These are phyloP conservation scores for Glaucomys volans DNA, from an alignment of 2,113 vertebrate species.

Conservation along the genomic window DNA sequence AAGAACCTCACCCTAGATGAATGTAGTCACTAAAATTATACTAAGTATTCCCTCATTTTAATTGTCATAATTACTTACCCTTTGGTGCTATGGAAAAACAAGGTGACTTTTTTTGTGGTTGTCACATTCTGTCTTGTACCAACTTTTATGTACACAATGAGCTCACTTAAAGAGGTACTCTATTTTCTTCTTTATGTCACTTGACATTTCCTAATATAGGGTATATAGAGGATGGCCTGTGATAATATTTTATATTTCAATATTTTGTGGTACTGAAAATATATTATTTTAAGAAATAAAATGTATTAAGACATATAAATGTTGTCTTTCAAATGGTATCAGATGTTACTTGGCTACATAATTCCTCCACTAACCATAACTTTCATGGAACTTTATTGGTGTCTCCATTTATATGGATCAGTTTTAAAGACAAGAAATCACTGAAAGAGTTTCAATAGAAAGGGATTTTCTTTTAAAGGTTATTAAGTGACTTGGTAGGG, in stretches of 20 bases:
- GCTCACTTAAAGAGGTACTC: not conserved
- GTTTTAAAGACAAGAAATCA: not conserved
- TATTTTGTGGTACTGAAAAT: not conserved
- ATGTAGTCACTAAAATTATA: not conserved
- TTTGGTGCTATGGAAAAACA: not conserved
- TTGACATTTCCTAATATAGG: not conserved
- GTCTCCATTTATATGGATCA: not conserved
- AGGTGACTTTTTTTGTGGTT: not conserved
- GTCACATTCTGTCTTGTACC: not conserved
- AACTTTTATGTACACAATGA: not conserved
- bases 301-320: not conserved
- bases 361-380: not conserved
- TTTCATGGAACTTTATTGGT: not conserved
- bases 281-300: not conserved
- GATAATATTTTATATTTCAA: not conserved
- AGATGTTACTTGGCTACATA: not conserved
- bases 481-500: not conserved
- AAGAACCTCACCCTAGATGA: not conserved
- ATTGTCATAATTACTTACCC: not conserved
- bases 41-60: not conserved
- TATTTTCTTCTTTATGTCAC: not conserved
- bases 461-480: not conserved
- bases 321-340: not conserved
- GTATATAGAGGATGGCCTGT: not conserved
- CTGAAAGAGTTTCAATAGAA: not conserved